Conservation (phyloP, 2,888 invertebrate species). For the Chaetoderma sp. region DNA sequence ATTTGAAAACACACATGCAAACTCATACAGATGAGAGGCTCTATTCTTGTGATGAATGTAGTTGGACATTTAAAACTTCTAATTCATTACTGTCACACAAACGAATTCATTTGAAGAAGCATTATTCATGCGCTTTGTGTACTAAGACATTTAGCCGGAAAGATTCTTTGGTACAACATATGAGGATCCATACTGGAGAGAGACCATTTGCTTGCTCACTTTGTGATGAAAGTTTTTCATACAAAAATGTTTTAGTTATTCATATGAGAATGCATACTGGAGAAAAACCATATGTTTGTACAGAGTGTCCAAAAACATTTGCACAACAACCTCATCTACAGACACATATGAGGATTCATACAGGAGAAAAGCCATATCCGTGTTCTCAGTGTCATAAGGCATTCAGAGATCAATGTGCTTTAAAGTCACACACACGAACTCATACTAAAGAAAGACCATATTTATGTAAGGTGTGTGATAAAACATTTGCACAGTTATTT, state of each 20-base stretch:
- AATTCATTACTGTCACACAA: too few species aligned
- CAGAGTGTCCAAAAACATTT: slow-evolving; percentile 1
- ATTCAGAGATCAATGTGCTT: background rate
- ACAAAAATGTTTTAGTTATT: background rate
- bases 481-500: background rate
- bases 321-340: background rate
- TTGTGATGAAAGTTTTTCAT: background rate
- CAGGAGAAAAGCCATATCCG: too few species aligned
- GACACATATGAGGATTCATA: background rate
- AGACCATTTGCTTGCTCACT: slow-evolving; percentile 2
- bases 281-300: too few species aligned
- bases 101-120: too few species aligned
- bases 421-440: background rate
- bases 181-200: background rate
- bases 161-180: background rate
- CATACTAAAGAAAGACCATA: background rate
- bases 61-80: too few species aligned
- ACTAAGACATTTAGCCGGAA: slow-evolving; percentile 5
- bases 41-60: too few species aligned
- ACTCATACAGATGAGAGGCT: too few species aligned
- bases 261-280: background rate
- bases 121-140: background rate
- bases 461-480: background rate
- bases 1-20: too few species aligned
- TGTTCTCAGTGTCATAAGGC: background rate